phyloP scores from a whole-genome alignment of 2,113 vertebrate genomes.

The Pteropus alecto region DNA sequence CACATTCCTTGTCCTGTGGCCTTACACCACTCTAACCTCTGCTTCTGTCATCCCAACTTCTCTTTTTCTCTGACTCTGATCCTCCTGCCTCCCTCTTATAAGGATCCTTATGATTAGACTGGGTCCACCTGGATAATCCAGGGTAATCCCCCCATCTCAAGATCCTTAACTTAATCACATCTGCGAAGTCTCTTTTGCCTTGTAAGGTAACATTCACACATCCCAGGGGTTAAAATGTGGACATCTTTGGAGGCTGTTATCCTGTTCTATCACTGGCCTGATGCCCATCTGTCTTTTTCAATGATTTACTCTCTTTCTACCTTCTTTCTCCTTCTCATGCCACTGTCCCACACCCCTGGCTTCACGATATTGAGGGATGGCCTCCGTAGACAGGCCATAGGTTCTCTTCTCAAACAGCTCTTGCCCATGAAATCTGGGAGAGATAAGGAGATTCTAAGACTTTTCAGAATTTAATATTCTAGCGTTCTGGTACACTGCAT shows the following conservation, averaged over 20 bases:
- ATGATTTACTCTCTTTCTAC: background rate
- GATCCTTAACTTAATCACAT: background rate
- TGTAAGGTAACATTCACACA: background rate
- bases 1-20: background rate
- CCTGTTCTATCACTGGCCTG: background rate
- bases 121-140: background rate
- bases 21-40: background rate
- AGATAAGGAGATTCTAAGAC: background rate
- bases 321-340: background rate
- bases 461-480: background rate
- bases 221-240: background rate
- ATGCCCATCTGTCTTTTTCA: background rate
- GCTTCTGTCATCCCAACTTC: background rate
- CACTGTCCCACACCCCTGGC: accelerated
- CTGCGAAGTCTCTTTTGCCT: background rate
- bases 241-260: background rate
- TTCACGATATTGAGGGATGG: background rate
- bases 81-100: background rate
- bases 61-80: background rate
- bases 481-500: background rate
- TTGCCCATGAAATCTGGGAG: background rate
- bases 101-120: background rate
- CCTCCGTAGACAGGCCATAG: background rate
- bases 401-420: background rate
- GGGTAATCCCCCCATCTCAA: background rate